phyloP scores from a whole-genome alignment of 1,140 invertebrate genomes.

The Chymomyza costata region DNA sequence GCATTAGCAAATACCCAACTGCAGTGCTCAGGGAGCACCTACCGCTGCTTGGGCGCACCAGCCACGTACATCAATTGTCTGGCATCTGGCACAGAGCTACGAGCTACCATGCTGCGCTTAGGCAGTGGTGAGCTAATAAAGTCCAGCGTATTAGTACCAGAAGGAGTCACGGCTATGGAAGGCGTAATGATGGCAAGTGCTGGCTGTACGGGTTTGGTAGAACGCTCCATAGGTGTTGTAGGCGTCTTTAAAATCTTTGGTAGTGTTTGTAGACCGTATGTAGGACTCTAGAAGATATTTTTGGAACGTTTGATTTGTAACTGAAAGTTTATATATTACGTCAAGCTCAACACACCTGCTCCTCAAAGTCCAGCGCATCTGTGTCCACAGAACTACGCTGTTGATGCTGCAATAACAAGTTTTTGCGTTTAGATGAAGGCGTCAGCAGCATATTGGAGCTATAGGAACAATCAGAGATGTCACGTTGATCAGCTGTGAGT shows the following conservation, averaged over 20 bases:
- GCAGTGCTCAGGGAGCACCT: too few species aligned
- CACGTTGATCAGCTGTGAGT: slow-evolving; percentile 79
- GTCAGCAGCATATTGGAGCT: slow-evolving; percentile 79
- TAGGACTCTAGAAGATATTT: slow-evolving; percentile 45
- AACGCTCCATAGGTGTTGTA: slow-evolving; percentile 32
- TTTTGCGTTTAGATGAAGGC: slow-evolving; percentile 84
- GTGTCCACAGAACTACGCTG: slow-evolving; percentile 90
- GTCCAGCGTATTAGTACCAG: slow-evolving; percentile 31
- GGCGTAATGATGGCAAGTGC: slow-evolving; percentile 31
- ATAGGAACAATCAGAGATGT: slow-evolving; percentile 75
- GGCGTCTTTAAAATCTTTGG: slow-evolving; percentile 53
- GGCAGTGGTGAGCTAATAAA: slow-evolving; percentile 35
- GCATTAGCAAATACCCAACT: too few species aligned
- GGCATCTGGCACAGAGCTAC: slow-evolving; percentile 50
- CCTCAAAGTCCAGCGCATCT: slow-evolving; percentile 84
- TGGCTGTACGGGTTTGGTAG: slow-evolving; percentile 17
- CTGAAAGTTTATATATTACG: not conserved
- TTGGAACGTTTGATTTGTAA: too few species aligned
- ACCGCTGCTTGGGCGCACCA: slow-evolving; percentile 49
- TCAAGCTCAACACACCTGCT: slow-evolving; percentile 76
- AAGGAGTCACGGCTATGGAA: slow-evolving; percentile 50
- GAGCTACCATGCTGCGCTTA: slow-evolving; percentile 40
- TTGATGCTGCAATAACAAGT: slow-evolving; percentile 86
- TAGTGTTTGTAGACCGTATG: slow-evolving; percentile 60
- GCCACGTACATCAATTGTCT: slow-evolving; percentile 46